These are phyloP conservation scores for Fabriciana adippe DNA, from an alignment of 2,888 invertebrate genomes.

Conservation along the genomic window DNA sequence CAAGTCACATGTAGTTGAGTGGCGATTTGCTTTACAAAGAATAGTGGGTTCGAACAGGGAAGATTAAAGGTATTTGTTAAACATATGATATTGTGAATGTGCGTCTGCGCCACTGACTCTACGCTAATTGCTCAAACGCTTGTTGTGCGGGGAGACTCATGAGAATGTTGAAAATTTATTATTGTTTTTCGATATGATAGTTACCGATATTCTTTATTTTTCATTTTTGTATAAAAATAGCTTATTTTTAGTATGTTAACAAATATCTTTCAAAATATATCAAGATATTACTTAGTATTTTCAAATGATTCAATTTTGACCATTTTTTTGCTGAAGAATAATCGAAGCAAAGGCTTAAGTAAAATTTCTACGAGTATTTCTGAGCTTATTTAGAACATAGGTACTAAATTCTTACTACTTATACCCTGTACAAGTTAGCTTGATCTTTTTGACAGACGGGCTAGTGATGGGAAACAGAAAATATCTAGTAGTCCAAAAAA, in stretches of 20 bases:
- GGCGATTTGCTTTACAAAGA: slow-evolving; percentile 65
- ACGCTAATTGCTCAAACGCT: slow-evolving; percentile 50
- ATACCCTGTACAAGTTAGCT: no score
- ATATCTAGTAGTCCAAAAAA: no score
- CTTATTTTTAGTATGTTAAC: not conserved
- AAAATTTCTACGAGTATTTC: no score
- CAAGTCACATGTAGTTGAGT: slow-evolving; percentile 60
- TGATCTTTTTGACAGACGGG: no score
- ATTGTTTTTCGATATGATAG: slow-evolving; percentile 6
- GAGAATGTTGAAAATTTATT: slow-evolving; percentile 37
- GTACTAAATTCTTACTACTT: no score
- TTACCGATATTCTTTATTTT: not conserved
- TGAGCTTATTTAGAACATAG: no score
- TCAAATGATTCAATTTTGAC: no score
- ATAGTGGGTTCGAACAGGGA: slow-evolving; percentile 59
- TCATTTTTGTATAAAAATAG: not conserved
- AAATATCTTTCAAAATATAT: no score
- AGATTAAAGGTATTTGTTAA: slow-evolving; percentile 77
- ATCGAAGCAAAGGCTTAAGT: no score
- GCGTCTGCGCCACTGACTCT: slow-evolving; percentile 54
- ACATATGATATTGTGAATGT: slow-evolving; percentile 65
- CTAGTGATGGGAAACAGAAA: no score
- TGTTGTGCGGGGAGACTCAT: slow-evolving; percentile 51
- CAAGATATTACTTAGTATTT: no score
- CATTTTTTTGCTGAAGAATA: no score